Conservation (phyloP, 1,140 invertebrate genomes). For the Pachypeltis micranthus region DNA sequence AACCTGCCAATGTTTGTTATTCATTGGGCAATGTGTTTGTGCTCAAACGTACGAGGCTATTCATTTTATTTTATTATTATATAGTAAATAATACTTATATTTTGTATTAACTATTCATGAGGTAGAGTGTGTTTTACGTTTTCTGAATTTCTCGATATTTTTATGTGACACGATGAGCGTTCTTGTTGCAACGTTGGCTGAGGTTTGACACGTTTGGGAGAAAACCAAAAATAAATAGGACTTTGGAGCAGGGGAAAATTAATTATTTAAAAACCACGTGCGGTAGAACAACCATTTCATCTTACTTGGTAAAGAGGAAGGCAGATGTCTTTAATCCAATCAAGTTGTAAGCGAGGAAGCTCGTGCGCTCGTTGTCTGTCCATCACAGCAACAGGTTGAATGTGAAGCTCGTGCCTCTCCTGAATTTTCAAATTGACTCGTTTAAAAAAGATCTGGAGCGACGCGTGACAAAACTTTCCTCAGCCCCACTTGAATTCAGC, state of each 20-base stretch:
- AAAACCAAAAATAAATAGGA: too few relatives aligned
- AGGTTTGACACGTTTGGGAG: too few relatives aligned
- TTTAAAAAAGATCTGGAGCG: too few relatives aligned
- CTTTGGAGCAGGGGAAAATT: too few relatives aligned
- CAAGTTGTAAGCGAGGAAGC: conserved; percentile 35
- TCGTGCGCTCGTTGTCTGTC: conserved; percentile 37
- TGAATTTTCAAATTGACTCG: too few relatives aligned
- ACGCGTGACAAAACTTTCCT: too few relatives aligned
- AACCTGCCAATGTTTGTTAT: background rate
- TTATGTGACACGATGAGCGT: too few relatives aligned
- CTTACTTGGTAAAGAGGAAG: conserved; percentile 36
- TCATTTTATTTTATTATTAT: background rate
- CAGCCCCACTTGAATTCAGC: too few relatives aligned
- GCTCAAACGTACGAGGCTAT: background rate
- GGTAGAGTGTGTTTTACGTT: background rate
- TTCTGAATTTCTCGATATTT: too few relatives aligned
- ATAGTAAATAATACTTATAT: background rate
- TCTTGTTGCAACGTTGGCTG: too few relatives aligned
- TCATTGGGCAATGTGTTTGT: background rate
- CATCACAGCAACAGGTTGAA: conserved; percentile 37
- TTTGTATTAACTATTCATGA: background rate
- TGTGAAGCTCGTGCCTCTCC: conserved; percentile 41
- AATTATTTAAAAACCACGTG: too few relatives aligned
- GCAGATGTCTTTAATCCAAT: conserved; percentile 38
- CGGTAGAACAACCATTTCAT: too few relatives aligned